Percentiles rank a stretch among this genome's conserved stretches.
phyloP scores from a whole-genome alignment of 2,888 invertebrate species.

The Brenthis hecate region DNA sequence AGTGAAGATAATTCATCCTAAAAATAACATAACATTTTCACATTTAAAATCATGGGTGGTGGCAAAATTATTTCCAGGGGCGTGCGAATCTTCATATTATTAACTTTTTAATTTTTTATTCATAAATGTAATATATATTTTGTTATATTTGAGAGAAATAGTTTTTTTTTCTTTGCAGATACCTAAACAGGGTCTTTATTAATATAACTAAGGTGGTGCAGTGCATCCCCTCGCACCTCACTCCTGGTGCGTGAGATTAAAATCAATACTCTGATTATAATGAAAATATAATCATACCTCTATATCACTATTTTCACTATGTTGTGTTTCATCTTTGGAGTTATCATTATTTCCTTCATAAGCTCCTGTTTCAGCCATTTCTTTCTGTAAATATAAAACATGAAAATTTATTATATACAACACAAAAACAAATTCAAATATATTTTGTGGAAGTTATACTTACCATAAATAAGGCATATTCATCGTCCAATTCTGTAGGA shows the following conservation, averaged over 20 bases:
- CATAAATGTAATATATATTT: too few species aligned
- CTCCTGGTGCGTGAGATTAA: too few species aligned
- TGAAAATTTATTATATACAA: neutral
- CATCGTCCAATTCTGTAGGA: conserved; percentile 68
- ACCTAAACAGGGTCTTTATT: too few species aligned
- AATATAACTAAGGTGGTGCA: too few species aligned
- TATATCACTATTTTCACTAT: conserved; percentile 65
- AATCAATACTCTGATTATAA: neutral
- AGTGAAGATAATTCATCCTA: conserved; percentile 85
- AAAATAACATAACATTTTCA: neutral
- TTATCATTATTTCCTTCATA: conserved; percentile 55
- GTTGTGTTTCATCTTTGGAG: conserved; percentile 47
- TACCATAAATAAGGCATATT: conserved; percentile 88
- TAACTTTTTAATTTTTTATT: too few species aligned
- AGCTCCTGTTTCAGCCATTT: conserved; percentile 77
- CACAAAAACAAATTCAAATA: neutral
- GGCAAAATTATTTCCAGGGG: too few species aligned
- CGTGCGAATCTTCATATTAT: too few species aligned
- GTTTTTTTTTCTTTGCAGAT: too few species aligned
- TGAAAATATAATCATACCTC: conserved; percentile 56
- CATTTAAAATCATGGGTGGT: too few species aligned
- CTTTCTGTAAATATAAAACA: conserved; percentile 68
- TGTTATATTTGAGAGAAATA: too few species aligned
- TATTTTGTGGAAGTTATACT: conserved; percentile 29
- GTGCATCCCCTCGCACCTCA: too few species aligned